A percentile compares a stretch with the other conserved stretches of the same genome.
These are phyloP conservation scores for Staurois parvus DNA, from an alignment of 2,797 vertebrate genomes.

Conservation along the genomic window DNA sequence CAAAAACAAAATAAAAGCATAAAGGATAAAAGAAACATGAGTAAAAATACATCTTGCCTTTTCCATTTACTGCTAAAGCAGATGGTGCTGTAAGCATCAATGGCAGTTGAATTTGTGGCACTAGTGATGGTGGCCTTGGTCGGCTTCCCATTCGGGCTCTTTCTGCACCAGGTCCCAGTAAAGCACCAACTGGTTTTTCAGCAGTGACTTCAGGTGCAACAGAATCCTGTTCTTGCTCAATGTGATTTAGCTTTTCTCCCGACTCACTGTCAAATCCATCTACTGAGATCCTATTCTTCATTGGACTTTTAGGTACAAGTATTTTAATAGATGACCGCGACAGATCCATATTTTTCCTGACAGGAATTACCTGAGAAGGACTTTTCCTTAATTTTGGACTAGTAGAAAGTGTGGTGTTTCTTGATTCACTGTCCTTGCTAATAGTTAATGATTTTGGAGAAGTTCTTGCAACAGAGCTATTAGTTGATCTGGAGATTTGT, in stretches of 20 bases:
- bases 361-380: constrained; percentile 71
- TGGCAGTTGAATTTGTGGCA: constrained; percentile 79
- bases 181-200: constrained; percentile 84
- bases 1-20: no score
- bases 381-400: constrained; percentile 80
- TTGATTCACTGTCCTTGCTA: constrained; percentile 76
- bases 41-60: constrained; percentile 77
- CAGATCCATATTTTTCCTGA: constrained; percentile 90
- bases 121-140: constrained; percentile 82
- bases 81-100: constrained; percentile 82
- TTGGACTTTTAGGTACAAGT: constrained; percentile 94
- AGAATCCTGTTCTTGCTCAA: constrained; percentile 86
- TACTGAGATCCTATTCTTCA: constrained; percentile 84
- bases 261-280: constrained; percentile 90
- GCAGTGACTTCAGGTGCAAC: constrained; percentile 90
- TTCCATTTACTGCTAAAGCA: constrained; percentile 82
- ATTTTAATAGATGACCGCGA: constrained; percentile 95
- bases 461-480: constrained; percentile 79
- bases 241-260: constrained; percentile 85
- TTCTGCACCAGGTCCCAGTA: constrained; percentile 89
- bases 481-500: constrained; percentile 81
- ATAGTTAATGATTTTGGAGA: constrained; percentile 72
- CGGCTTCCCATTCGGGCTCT: constrained; percentile 95
- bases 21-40: no score
- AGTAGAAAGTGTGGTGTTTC: constrained; percentile 72